These are phyloP conservation scores for Biston stratarius DNA, from an alignment of 2,888 invertebrate species.

Conservation along the genomic window DNA sequence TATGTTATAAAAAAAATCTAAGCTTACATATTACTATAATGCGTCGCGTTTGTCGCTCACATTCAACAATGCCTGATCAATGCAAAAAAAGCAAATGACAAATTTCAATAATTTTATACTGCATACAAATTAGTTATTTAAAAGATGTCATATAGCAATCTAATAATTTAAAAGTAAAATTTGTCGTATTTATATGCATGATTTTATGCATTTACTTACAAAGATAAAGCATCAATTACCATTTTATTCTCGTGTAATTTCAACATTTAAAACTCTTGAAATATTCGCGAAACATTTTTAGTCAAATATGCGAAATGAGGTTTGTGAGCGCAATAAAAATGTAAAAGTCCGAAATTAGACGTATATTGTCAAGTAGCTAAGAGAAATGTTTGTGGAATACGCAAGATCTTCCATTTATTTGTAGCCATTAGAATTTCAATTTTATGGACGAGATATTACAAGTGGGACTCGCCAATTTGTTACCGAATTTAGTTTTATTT, in stretches of 20 bases:
- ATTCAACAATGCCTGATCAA: no score
- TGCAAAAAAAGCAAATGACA: no score
- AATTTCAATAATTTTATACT: no score
- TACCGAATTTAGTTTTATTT: slow-evolving; percentile 48
- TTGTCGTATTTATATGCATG: slow-evolving; percentile 13
- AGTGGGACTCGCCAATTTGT: slow-evolving; percentile 52
- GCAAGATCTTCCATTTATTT: slow-evolving; percentile 62
- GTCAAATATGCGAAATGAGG: slow-evolving; percentile 50
- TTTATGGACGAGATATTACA: slow-evolving; percentile 54
- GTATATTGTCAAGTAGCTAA: slow-evolving; percentile 50
- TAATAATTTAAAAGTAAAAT: slow-evolving; percentile 25
- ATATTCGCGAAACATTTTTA: slow-evolving; percentile 48
- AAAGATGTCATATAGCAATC: slow-evolving; percentile 14
- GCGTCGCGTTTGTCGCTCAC: no score
- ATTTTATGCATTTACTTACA: slow-evolving; percentile 26
- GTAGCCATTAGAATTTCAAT: slow-evolving; percentile 65
- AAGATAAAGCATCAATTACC: slow-evolving; percentile 35
- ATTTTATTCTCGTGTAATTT: slow-evolving; percentile 31
- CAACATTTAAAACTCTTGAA: slow-evolving; percentile 40
- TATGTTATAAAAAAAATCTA: no score
- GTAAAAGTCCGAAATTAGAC: slow-evolving; percentile 52
- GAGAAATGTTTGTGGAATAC: slow-evolving; percentile 57
- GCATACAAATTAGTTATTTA: background rate
- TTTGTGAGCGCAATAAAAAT: slow-evolving; percentile 50
- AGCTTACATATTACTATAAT: no score